Percentiles rank a stretch among this genome's conserved stretches.
These are phyloP conservation scores for Tachycineta bicolor DNA, from an alignment of 2,113 vertebrate species.

Conservation along the genomic window DNA sequence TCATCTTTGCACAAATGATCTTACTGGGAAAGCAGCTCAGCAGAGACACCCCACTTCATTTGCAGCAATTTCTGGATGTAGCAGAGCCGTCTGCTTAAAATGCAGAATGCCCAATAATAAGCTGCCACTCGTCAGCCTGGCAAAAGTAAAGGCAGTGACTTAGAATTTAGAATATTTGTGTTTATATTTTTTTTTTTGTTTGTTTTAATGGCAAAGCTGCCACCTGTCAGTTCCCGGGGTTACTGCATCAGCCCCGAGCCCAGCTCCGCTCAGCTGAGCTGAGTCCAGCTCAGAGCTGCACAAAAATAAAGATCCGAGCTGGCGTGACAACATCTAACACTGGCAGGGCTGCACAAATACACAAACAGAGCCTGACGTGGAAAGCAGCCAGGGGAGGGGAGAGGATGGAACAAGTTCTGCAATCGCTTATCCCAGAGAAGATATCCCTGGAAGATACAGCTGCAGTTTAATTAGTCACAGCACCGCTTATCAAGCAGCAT, in stretches of 20 bases:
- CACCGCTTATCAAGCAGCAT: neutral
- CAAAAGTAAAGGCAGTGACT: neutral
- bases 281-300: neutral
- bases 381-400: neutral
- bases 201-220: constrained; percentile 65
- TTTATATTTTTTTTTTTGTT: neutral
- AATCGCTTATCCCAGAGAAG: neutral
- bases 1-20: neutral
- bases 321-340: neutral
- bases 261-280: neutral
- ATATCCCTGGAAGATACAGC: neutral
- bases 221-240: constrained; percentile 48
- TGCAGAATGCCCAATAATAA: neutral
- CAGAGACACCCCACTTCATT: neutral
- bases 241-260: constrained; percentile 23
- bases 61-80: neutral
- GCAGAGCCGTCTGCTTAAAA: neutral
- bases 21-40: neutral
- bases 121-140: neutral
- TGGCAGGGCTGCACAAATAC: neutral
- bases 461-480: neutral
- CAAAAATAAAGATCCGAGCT: neutral
- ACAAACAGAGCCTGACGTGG: neutral
- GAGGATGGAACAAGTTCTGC: neutral
- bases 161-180: neutral